These are phyloP conservation scores for Pararge aegeria DNA, from an alignment of 1,140 invertebrate genomes.

Conservation along the genomic window DNA sequence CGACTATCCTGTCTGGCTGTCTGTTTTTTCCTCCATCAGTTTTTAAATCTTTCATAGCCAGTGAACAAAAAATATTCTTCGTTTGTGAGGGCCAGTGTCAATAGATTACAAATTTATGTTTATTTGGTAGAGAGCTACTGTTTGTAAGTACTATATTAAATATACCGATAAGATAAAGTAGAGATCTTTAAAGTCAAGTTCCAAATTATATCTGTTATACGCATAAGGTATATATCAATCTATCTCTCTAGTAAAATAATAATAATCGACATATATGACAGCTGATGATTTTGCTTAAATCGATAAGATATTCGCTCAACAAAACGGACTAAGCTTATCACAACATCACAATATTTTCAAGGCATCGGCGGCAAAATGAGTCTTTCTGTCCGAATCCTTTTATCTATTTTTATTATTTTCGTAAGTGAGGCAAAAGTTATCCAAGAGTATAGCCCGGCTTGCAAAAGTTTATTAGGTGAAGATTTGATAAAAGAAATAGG, in stretches of 20 bases:
- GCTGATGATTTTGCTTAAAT: slow-evolving; percentile 22
- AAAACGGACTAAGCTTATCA: slow-evolving; percentile 37
- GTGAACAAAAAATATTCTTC: too few relatives aligned
- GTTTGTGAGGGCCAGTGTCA: too few relatives aligned
- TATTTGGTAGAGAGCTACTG: slow-evolving; percentile 7
- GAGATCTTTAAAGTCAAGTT: slow-evolving; percentile 10
- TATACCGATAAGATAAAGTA: too few relatives aligned
- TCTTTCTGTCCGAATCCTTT: slow-evolving; percentile 32
- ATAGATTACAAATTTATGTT: too few relatives aligned
- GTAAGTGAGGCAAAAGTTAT: slow-evolving; percentile 44
- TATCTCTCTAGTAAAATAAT: slow-evolving; percentile 3
- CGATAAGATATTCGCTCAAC: slow-evolving; percentile 47
- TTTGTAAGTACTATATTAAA: too few relatives aligned
- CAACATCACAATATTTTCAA: slow-evolving; percentile 36
- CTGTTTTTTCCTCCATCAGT: too few relatives aligned
- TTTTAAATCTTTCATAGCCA: too few relatives aligned
- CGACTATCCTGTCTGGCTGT: too few relatives aligned
- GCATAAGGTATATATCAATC: not conserved
- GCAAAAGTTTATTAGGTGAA: slow-evolving; percentile 36
- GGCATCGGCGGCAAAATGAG: slow-evolving; percentile 42
- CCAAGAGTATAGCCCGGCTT: slow-evolving; percentile 33
- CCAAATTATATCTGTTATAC: not conserved
- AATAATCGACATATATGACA: slow-evolving; percentile 16
- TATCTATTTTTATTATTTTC: slow-evolving; percentile 45
- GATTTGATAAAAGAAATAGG: slow-evolving; percentile 45